phyloP scores from a whole-genome alignment of 2,888 invertebrate genomes.

The Encarsia formosa region DNA sequence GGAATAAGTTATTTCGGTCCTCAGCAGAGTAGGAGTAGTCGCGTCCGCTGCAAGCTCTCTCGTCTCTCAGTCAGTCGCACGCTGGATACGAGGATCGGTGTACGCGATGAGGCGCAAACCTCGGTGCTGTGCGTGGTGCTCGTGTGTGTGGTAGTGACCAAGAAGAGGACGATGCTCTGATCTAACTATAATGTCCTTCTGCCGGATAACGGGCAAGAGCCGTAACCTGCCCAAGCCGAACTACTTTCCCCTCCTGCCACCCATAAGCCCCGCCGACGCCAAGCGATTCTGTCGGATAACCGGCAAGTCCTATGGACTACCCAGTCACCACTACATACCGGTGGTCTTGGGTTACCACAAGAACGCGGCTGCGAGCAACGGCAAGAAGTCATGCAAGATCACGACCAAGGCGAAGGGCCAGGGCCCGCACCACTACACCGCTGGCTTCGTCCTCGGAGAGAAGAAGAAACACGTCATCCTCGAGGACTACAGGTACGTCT shows the following conservation, averaged over 20 bases:
- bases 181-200: slow-evolving; percentile 63
- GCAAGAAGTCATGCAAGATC: slow-evolving; percentile 64
- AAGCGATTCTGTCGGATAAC: slow-evolving; percentile 75
- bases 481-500: slow-evolving; percentile 70
- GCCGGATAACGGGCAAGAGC: slow-evolving; percentile 77
- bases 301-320: slow-evolving; percentile 70
- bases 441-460: slow-evolving; percentile 61
- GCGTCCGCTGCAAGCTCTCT: too few species aligned
- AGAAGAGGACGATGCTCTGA: too few species aligned
- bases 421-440: slow-evolving; percentile 59
- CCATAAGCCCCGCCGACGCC: slow-evolving; percentile 79
- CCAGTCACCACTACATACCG: slow-evolving; percentile 75
- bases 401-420: slow-evolving; percentile 73
- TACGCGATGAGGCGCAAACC: too few species aligned
- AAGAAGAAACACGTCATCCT: slow-evolving; percentile 65
- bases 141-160: too few species aligned
- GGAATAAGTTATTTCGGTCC: too few species aligned
- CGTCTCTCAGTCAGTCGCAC: too few species aligned
- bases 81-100: too few species aligned
- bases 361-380: slow-evolving; percentile 57
- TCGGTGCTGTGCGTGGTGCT: too few species aligned
- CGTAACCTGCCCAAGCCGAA: slow-evolving; percentile 76
- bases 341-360: slow-evolving; percentile 59
- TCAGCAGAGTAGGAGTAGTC: too few species aligned
- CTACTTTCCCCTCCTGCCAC: slow-evolving; percentile 75